Evolutionary conservation across 2,797 vertebrate species (phyloP), one percentile per base, ranked within the genome.

Genomic region (Diceros bicornis): DNA sequence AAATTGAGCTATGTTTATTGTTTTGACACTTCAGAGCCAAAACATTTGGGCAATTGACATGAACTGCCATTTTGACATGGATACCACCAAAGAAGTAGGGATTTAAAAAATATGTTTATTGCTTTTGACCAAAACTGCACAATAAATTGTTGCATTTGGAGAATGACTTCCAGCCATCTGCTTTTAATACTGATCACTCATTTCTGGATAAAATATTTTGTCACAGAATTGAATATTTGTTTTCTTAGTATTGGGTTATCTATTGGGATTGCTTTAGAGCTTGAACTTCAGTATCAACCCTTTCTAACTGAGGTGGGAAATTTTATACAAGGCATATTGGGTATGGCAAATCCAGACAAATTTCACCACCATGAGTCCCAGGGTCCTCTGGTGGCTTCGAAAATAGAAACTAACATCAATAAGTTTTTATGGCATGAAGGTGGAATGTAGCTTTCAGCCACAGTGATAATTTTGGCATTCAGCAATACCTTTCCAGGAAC

Each of bases 401-500:
- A 97, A 92, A 50, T 77, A 50, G 14, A 89, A 27, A 77, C 23
- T 62, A 90, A 85, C 55, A 71, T 64, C 59, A 93, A 11, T 68
- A 86, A 17, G 12, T 29, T 89, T 97, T 90, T 83, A 50, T 69
- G 50, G 25, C 16, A 62, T 84, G 57, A 87, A 5, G 0, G 0
- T 59, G 3, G 41, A 96, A 44, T 81, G 10, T 79, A 94, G 50
- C 44, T 92, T 83, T 89, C 44, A 94, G 44, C 21, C 86, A 96
- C 44, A 97, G 32, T 52, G n/a, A 74, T 85, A 85, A 52, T 55
- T 96, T 94, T 91, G 62, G 25, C 47, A 84, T 90, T 97, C 9
- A 84, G 52, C 32, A 74, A 71, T 81, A 79, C 41, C 88, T 95
- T 97, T 97, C 79, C 32, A 90, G 87, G 87, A 96, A 92, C 25